Evolutionary conservation across 2,888 invertebrate species (phyloP).

Genomic region (Thelaira solivaga): DNA sequence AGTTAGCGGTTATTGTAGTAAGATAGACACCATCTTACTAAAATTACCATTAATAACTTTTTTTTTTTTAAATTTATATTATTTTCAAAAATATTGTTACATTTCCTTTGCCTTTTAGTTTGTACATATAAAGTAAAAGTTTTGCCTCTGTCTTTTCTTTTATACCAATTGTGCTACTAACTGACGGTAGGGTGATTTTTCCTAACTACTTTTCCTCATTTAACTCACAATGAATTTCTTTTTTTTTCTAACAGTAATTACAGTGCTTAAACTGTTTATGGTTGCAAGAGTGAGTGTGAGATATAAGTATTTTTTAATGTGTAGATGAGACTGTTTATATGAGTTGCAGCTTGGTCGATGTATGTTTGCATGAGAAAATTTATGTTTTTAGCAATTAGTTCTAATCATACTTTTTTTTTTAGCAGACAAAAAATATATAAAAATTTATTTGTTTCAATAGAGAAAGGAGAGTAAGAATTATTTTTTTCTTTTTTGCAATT

Average conservation of each 20-base stretch:
- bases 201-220: not conserved
- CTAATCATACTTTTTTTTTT: slow-evolving; percentile 55
- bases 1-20: too few species aligned
- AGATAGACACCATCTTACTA: too few species aligned
- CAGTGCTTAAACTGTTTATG: slow-evolving; percentile 30
- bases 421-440: slow-evolving; percentile 1
- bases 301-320: not conserved
- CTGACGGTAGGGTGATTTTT: not conserved
- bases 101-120: too few species aligned
- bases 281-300: not conserved
- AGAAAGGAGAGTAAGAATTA: not conserved
- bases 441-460: not conserved
- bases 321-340: not conserved
- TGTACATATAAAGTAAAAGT: too few species aligned
- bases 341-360: not conserved
- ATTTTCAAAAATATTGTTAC: too few species aligned
- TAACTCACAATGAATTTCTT: not conserved
- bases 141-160: too few species aligned
- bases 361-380: slow-evolving; percentile 25
- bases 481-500: not conserved
- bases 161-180: too few species aligned
- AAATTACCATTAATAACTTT: too few species aligned
- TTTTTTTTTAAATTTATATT: too few species aligned
- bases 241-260: slow-evolving; percentile 46
- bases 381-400: slow-evolving; percentile 60